Evolutionary conservation across 2,113 vertebrate genomes (phyloP).

Genomic region (Puma concolor): DNA sequence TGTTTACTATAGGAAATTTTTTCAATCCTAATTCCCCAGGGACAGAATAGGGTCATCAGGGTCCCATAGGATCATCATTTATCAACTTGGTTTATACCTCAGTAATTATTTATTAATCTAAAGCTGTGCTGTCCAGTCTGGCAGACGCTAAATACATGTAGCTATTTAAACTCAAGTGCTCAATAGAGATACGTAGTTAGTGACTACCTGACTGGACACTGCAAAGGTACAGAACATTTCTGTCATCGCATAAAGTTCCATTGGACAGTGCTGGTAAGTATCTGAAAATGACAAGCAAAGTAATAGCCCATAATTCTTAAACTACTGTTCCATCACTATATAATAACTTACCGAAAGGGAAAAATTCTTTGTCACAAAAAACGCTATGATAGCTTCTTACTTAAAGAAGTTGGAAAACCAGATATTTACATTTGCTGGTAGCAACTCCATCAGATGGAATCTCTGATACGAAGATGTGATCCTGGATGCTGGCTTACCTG

Average conservation of each 20-base stretch:
- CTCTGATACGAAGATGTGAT: neutral
- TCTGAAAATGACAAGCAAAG: neutral
- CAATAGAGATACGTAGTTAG: neutral
- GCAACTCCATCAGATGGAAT: neutral
- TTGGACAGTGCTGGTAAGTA: neutral
- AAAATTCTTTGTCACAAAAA: neutral
- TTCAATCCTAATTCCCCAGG: neutral
- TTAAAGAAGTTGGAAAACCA: neutral
- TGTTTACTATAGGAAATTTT: neutral
- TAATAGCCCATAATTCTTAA: neutral
- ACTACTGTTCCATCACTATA: too few species aligned
- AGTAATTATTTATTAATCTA: neutral
- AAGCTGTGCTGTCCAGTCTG: neutral
- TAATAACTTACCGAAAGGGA: neutral
- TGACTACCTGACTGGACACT: neutral
- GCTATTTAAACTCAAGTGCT: slow-evolving; percentile 7
- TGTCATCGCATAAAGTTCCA: neutral
- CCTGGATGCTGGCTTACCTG: slow-evolving; percentile 86
- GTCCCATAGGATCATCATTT: neutral
- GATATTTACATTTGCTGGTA: neutral
- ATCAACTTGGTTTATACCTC: neutral
- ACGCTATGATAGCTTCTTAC: neutral
- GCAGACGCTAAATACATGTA: neutral
- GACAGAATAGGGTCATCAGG: neutral
- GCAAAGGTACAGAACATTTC: neutral